Evolutionary conservation across 1,140 invertebrate genomes (phyloP).

Genomic region (Chymomyza costata): DNA sequence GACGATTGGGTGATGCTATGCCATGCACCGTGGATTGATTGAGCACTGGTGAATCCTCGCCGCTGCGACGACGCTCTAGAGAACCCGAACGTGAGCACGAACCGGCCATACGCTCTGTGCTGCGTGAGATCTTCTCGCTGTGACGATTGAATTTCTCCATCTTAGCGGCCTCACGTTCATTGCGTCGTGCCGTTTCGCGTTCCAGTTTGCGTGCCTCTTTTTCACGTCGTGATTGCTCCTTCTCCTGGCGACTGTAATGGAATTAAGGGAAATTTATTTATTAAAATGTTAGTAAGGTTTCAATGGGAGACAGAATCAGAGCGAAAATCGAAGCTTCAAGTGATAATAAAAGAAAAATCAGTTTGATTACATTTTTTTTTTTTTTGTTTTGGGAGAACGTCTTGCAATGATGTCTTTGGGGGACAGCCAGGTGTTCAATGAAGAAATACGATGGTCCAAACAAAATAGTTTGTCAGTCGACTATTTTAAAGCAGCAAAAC

Average conservation of each 20-base stretch:
- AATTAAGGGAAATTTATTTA: too few relatives aligned
- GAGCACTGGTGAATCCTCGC: constrained; percentile 76
- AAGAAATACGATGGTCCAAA: too few relatives aligned
- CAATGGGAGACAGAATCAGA: too few relatives aligned
- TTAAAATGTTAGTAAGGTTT: too few relatives aligned
- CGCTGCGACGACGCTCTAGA: constrained; percentile 78
- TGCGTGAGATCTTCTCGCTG: constrained; percentile 73
- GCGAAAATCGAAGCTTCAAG: too few relatives aligned
- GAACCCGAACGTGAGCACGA: constrained; percentile 62
- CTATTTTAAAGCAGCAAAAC: too few relatives aligned
- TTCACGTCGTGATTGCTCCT: constrained; percentile 64
- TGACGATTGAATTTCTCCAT: constrained; percentile 72
- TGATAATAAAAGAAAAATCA: too few relatives aligned
- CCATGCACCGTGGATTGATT: constrained; percentile 75
- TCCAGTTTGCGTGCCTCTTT: constrained; percentile 72
- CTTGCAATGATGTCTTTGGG: too few relatives aligned
- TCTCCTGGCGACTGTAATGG: constrained; percentile 59
- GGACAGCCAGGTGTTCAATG: too few relatives aligned
- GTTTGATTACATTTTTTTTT: too few relatives aligned
- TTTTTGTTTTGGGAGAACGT: too few relatives aligned
- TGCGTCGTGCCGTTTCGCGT: constrained; percentile 60
- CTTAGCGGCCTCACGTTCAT: constrained; percentile 70
- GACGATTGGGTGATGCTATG: constrained; percentile 82
- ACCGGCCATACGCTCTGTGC: constrained; percentile 62
- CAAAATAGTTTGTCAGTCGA: too few relatives aligned